Conservation (phyloP, 1,140 invertebrate species). For the Megathymus violae region DNA sequence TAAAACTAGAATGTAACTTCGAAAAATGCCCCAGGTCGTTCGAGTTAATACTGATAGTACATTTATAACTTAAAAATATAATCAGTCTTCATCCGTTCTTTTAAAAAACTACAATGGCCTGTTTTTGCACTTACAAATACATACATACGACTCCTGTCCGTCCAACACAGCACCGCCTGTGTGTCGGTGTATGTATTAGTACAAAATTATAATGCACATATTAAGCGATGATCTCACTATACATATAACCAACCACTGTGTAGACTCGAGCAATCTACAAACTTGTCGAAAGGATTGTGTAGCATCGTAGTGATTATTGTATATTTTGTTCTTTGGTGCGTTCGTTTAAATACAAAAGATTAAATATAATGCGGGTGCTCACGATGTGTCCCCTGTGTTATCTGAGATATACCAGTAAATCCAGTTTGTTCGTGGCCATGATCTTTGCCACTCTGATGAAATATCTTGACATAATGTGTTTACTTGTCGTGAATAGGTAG, state of each 20-base stretch:
- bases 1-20: no score
- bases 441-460: no score
- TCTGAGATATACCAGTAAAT: no score
- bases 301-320: not conserved
- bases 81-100: no score
- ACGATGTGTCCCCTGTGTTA: no score
- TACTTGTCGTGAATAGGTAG: no score
- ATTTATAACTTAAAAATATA: no score
- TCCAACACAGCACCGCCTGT: not conserved
- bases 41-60: no score
- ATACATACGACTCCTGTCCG: not conserved
- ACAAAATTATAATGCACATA: conserved; percentile 17
- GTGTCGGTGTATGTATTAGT: conserved; percentile 2
- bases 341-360: not conserved
- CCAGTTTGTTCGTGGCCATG: not conserved
- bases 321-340: not conserved
- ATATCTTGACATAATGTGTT: no score
- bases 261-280: not conserved
- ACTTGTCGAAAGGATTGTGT: not conserved
- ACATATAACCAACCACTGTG: conserved; percentile 4
- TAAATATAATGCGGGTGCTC: no score
- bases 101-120: not conserved
- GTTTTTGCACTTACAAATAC: not conserved
- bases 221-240: conserved; percentile 15
- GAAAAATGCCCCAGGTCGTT: no score